Base-by-base conservation (phyloP, 1,140 invertebrate species). In the Brachionus rotundiformis region DNA sequence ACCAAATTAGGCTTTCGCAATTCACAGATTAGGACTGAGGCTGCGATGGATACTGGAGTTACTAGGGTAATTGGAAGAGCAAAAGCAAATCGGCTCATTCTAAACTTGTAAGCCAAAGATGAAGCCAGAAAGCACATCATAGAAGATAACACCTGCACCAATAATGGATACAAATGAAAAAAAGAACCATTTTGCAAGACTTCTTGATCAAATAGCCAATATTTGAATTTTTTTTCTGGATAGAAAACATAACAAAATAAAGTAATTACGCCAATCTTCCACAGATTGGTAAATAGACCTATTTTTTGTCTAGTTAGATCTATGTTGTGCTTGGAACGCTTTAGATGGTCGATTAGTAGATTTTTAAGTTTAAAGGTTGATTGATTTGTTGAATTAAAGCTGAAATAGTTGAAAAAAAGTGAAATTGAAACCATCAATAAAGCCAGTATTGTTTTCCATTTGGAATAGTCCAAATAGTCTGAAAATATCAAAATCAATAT, bases 1-100 rank as follows among this genome's bases (percentile, higher is more conserved):
- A 71, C 39, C 82, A 83, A 80, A 93, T 93, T 89, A 6, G 19
- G 54, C 31, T 29, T 31, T 59, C 47, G 13, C 2, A 82, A 41
- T 68, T 82, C 25, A 25, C 59, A 84, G 25, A 84, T 73, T 25
- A 79, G 65, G 33, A 84, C 49, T 87, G 94, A 93, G 85, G 96
- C 87, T 0, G 94, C 85, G 0, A 84, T 82, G 16, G 85, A 83
- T 13, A 87, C 79, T 13, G 86, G 85, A 8, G 85, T 83, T 5
- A 84, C 82, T 19, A 87, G 82, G 0, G 84, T 82, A 8, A 87
- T 81, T 11, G 87, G 86, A 2, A 86, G 54, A 10, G 86, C 84
- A 82, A 86, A 88, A n/a, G 84, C 84, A 1, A 85, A 84, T 0
- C 85, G 82, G 65, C 86, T 86, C 0, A 87, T 83, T 82, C 85